Conservation (phyloP, 2,888 invertebrate species). For the Machimus rusticus region DNA sequence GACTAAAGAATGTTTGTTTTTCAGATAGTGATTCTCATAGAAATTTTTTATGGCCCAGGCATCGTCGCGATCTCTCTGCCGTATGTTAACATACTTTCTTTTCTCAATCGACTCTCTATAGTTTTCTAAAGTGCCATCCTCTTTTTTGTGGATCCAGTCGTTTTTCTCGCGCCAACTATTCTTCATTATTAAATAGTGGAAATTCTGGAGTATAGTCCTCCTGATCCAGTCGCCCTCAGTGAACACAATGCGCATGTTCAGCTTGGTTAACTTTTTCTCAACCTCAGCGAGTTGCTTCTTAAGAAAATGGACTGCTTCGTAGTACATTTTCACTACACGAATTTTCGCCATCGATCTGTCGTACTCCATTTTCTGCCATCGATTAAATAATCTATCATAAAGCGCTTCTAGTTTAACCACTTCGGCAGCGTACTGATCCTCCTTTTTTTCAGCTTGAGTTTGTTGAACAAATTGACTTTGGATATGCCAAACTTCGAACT, state of each 20-base stretch:
- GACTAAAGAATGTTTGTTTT: conserved; percentile 55
- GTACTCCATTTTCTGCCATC: conserved; percentile 60
- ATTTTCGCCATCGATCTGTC: conserved; percentile 55
- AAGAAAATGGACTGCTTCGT: conserved; percentile 56
- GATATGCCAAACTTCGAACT: conserved; percentile 59
- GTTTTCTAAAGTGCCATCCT: conserved; percentile 54
- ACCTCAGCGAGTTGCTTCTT: conserved; percentile 53
- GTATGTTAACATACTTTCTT: conserved; percentile 50
- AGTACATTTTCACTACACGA: conserved; percentile 53
- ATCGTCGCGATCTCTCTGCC: conserved; percentile 57
- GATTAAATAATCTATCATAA: conserved; percentile 56
- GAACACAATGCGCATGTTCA: conserved; percentile 61
- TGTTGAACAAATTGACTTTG: conserved; percentile 58
- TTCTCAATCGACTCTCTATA: conserved; percentile 49
- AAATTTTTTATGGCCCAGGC: conserved; percentile 60
- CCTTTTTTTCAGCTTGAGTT: conserved; percentile 57
- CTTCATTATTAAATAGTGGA: conserved; percentile 60
- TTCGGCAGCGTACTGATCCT: conserved; percentile 56
- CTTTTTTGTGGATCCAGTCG: conserved; percentile 59
- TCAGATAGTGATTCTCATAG: conserved; percentile 57
- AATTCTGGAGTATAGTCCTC: conserved; percentile 60
- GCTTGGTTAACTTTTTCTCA: conserved; percentile 53
- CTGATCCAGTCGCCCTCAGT: conserved; percentile 60
- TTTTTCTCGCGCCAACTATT: conserved; percentile 58
- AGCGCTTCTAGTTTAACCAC: conserved; percentile 54